These are phyloP conservation scores for Platycheirus rosarum DNA, from an alignment of 2,888 invertebrate species.

Conservation along the genomic window DNA sequence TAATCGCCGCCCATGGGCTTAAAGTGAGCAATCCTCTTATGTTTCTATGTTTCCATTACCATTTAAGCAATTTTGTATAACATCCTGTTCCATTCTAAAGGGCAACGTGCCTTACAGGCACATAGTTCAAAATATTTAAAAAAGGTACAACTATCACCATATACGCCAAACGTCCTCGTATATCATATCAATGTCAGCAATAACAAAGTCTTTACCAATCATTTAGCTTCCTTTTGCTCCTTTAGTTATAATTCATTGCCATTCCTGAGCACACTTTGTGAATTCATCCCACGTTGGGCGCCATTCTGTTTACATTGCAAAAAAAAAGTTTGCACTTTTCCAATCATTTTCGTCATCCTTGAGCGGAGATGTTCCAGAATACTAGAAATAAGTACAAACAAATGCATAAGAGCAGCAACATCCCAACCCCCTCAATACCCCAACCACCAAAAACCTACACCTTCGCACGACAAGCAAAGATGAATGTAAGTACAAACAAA, in stretches of 20 bases:
- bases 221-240: slow-evolving; percentile 19
- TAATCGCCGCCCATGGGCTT: too few relatives aligned
- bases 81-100: too few relatives aligned
- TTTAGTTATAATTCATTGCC: not conserved
- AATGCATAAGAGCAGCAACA: slow-evolving; percentile 20
- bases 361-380: slow-evolving; percentile 39
- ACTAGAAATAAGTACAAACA: slow-evolving; percentile 45
- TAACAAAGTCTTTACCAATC: slow-evolving; percentile 36
- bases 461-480: slow-evolving; percentile 11
- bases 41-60: too few relatives aligned
- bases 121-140: too few relatives aligned
- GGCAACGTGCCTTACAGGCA: too few relatives aligned
- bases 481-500: slow-evolving; percentile 68
- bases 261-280: slow-evolving; percentile 2
- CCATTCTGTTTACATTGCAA: slow-evolving; percentile 20
- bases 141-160: too few relatives aligned
- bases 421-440: not conserved
- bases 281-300: slow-evolving; percentile 41
- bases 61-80: too few relatives aligned
- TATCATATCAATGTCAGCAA: slow-evolving; percentile 66
- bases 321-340: slow-evolving; percentile 13
- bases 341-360: slow-evolving; percentile 52
- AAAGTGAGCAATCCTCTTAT: too few relatives aligned
- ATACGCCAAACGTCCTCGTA: slow-evolving; percentile 55
- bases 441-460: too few relatives aligned